Conservation (phyloP, 2,888 invertebrate genomes). For the Melitaea athalia region DNA sequence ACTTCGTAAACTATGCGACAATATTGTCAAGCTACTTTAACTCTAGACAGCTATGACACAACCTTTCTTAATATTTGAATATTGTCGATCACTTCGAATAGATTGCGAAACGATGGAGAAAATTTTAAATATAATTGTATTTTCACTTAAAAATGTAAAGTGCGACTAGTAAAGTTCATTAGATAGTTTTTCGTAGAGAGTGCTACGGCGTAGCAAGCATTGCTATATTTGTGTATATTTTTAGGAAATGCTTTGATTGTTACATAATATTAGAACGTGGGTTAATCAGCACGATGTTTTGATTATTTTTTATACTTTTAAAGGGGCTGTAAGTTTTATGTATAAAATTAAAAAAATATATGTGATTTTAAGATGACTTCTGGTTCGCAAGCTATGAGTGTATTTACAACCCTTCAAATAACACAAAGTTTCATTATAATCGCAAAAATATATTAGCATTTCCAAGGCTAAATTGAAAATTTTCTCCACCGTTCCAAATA, state of each 20-base stretch:
- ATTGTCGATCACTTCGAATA: constrained; percentile 16
- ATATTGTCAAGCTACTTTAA: constrained; percentile 39
- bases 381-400: too few relatives aligned
- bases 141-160: neutral
- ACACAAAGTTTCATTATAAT: too few relatives aligned
- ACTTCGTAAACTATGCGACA: constrained; percentile 35
- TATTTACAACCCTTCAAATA: too few relatives aligned
- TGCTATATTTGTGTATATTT: neutral
- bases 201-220: neutral
- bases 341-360: too few relatives aligned
- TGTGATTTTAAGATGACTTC: too few relatives aligned
- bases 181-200: neutral
- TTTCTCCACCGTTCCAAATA: constrained; percentile 21
- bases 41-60: constrained; percentile 62
- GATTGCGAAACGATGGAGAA: constrained; percentile 15
- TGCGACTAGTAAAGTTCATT: too few relatives aligned
- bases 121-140: neutral
- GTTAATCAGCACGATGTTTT: too few relatives aligned
- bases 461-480: neutral
- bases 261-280: too few relatives aligned
- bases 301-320: too few relatives aligned
- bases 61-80: constrained; percentile 54
- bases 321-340: too few relatives aligned
- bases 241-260: too few relatives aligned
- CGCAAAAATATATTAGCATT: too few relatives aligned